These are phyloP conservation scores for Steatornis caripensis DNA, from an alignment of 2,113 vertebrate species.

Conservation along the genomic window DNA sequence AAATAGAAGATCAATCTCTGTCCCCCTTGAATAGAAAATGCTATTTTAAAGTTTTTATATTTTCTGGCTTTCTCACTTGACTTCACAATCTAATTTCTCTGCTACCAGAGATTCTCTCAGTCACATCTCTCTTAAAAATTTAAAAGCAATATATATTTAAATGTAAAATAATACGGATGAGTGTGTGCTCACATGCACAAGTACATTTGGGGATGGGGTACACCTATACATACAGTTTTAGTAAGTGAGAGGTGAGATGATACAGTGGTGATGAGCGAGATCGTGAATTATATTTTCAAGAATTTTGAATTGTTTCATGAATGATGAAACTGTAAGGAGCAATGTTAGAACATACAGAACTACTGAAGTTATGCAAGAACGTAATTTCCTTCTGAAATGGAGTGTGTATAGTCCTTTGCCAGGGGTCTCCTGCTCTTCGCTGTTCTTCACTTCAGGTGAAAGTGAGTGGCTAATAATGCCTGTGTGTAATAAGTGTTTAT, in stretches of 20 bases:
- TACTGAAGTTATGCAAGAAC: constrained; percentile 20
- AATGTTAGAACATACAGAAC: not conserved
- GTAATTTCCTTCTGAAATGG: not conserved
- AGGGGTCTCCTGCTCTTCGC: not conserved
- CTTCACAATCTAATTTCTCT: constrained; percentile 75
- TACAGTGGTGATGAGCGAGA: not conserved
- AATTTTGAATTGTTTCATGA: constrained; percentile 24
- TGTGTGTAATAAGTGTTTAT: not conserved
- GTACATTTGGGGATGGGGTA: rapidly evolving
- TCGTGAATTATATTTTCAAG: constrained; percentile 26
- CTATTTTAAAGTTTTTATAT: constrained; percentile 66
- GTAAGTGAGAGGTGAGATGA: not conserved
- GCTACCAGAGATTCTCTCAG: constrained; percentile 49
- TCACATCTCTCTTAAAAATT: constrained; percentile 69
- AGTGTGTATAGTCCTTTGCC: not conserved
- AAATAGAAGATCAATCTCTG: not conserved
- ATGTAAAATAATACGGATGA: constrained; percentile 54
- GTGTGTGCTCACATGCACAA: not conserved
- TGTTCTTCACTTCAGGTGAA: not conserved
- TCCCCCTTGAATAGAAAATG: constrained; percentile 23
- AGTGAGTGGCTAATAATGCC: not conserved
- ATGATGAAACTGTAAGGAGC: not conserved
- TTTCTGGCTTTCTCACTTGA: constrained; percentile 69
- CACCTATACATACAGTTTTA: not conserved
- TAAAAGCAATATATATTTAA: constrained; percentile 75